A percentile compares a stretch with the other conserved stretches of the same genome.
These are phyloP conservation scores for Pseudomyrmex gracilis DNA, from an alignment of 1,140 invertebrate genomes.

Conservation along the genomic window DNA sequence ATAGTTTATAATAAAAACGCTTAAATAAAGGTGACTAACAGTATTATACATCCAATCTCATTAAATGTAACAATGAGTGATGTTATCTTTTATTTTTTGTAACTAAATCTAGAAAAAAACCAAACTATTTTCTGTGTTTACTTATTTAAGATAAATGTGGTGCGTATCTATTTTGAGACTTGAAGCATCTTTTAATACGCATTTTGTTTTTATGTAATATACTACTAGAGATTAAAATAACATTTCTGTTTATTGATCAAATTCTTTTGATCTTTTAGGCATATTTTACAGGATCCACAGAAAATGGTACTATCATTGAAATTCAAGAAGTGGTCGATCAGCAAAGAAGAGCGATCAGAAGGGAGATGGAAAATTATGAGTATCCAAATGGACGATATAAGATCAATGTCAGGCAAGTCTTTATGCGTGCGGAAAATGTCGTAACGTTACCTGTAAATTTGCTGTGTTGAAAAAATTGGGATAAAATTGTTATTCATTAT, in stretches of 20 bases:
- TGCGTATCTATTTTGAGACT: background rate
- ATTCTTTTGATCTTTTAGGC: constrained; percentile 53
- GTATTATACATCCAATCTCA: background rate
- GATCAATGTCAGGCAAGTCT: constrained; percentile 82
- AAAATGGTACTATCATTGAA: constrained; percentile 77
- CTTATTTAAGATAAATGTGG: background rate
- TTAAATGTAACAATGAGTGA: background rate
- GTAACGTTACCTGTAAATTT: background rate
- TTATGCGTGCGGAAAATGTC: background rate
- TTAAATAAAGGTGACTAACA: constrained; percentile 15
- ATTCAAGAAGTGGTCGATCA: constrained; percentile 87
- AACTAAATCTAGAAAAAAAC: background rate
- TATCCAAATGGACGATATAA: constrained; percentile 87
- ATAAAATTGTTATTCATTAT: background rate
- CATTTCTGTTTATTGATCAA: background rate
- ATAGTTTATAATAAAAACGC: background rate
- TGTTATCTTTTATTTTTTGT: background rate
- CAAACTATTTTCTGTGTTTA: background rate
- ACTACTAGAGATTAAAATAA: background rate
- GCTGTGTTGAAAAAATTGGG: background rate
- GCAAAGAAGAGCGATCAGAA: constrained; percentile 86
- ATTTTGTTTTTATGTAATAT: constrained; percentile 31
- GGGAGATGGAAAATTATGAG: constrained; percentile 87
- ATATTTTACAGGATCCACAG: constrained; percentile 65
- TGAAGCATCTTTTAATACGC: background rate